Percentiles rank a stretch among this genome's conserved stretches.
Conservation (phyloP, 2,888 invertebrate genomes). For the Dugesia japonica region DNA sequence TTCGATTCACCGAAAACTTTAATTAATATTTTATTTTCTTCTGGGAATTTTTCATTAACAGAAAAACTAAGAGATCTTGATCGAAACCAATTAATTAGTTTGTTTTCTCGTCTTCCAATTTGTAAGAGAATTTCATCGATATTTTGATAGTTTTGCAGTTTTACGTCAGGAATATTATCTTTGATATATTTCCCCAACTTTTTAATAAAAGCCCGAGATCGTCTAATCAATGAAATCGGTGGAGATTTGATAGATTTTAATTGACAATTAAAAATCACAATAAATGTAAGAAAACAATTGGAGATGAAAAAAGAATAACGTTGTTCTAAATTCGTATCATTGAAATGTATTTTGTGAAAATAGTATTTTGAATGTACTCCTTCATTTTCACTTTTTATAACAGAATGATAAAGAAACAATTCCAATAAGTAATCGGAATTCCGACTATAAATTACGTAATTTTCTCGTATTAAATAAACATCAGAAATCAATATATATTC, state of each 20-base stretch:
- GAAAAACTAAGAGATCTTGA: not conserved
- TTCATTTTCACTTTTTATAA: not conserved
- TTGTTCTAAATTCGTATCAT: not conserved
- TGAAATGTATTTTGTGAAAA: not conserved
- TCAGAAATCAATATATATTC: constrained; percentile 9
- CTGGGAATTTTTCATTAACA: not conserved
- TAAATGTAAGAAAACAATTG: not conserved
- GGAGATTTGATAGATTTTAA: not conserved
- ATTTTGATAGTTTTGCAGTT: not conserved
- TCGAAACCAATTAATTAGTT: constrained; percentile 9
- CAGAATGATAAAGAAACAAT: constrained; percentile 10
- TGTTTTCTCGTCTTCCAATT: not conserved
- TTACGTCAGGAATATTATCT: not conserved
- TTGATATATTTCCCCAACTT: not conserved
- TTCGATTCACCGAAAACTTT: not conserved
- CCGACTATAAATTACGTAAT: not conserved
- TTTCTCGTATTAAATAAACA: not conserved
- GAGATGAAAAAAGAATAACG: not conserved
- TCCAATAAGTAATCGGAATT: not conserved
- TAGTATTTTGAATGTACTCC: not conserved
- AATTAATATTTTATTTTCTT: not conserved
- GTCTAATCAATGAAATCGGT: not conserved
- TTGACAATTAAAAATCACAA: not conserved
- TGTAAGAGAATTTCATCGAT: not conserved
- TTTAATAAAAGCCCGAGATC: not conserved